These are phyloP conservation scores for Ichneumoninae sp. DNA, from an alignment of 2,888 invertebrate genomes.

Conservation along the genomic window DNA sequence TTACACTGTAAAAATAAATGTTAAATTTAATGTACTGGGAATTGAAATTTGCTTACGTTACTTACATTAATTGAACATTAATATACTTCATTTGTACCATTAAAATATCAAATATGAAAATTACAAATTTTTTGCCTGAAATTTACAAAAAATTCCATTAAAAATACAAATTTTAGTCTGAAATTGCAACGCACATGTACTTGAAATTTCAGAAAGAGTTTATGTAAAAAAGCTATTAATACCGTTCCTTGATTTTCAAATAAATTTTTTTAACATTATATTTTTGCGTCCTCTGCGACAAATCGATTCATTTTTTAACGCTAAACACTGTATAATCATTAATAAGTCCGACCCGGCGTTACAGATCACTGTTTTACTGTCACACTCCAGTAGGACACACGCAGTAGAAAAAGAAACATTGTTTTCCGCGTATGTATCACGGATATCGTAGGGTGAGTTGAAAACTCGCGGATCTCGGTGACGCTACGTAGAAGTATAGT, in stretches of 20 bases:
- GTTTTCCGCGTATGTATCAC: constrained; percentile 14
- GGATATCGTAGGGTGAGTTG: constrained; percentile 4
- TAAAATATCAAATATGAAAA: too few relatives aligned
- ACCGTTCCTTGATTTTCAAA: too few relatives aligned
- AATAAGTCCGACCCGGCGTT: not conserved
- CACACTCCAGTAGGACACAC: not conserved
- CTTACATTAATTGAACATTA: too few relatives aligned
- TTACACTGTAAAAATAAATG: not conserved
- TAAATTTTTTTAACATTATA: not conserved
- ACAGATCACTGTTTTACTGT: not conserved
- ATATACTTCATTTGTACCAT: too few relatives aligned
- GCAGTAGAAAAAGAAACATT: constrained; percentile 3
- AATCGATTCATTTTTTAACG: not conserved
- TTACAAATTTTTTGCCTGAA: too few relatives aligned
- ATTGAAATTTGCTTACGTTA: too few relatives aligned
- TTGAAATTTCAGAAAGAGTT: too few relatives aligned
- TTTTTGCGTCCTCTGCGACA: not conserved
- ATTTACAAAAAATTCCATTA: too few relatives aligned
- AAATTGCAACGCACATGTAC: too few relatives aligned
- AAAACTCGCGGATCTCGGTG: not conserved
- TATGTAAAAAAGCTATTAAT: too few relatives aligned
- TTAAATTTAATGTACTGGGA: too few relatives aligned
- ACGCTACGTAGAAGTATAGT: constrained; percentile 57
- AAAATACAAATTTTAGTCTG: too few relatives aligned
- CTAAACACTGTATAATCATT: not conserved